A percentile compares a stretch with the other conserved stretches of the same genome.
Evolutionary conservation across 64 coral and sea anemone genomes (phyloP).

Genomic region (Actinia tenebrosa): DNA sequence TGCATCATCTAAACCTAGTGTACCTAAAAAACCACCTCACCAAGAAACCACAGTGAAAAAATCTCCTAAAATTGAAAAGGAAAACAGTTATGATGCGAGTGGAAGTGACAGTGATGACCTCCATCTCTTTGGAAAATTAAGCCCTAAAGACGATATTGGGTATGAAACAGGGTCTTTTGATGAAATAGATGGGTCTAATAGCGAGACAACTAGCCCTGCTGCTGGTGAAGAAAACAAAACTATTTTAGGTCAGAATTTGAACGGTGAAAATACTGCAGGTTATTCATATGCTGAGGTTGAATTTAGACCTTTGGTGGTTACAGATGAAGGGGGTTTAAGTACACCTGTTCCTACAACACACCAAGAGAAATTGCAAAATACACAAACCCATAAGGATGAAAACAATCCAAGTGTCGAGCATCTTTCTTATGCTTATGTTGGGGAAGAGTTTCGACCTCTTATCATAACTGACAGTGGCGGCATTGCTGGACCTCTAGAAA

Average conservation of each 20-base stretch:
- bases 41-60: conserved; percentile 1
- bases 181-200: conserved; percentile 71
- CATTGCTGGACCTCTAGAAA: conserved; percentile 50
- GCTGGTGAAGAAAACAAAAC: conserved; percentile 70
- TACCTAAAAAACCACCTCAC: not conserved
- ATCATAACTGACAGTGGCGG: conserved; percentile 60
- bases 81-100: conserved; percentile 91
- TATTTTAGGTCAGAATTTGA: conserved; percentile 16
- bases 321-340: conserved; percentile 20
- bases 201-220: conserved; percentile 70
- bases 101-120: conserved; percentile 75
- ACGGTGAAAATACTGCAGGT: not conserved
- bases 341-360: not conserved
- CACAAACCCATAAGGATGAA: not conserved
- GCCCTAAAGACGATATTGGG: conserved; percentile 74
- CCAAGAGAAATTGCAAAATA: not conserved
- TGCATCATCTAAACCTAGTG: not conserved
- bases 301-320: conserved; percentile 19
- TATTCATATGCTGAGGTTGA: conserved; percentile 54
- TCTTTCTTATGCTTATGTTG: conserved; percentile 70
- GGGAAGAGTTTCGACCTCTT: conserved; percentile 72
- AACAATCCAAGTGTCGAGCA: not conserved
- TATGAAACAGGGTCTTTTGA: conserved; percentile 89
- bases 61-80: conserved; percentile 49
- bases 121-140: conserved; percentile 32